Percentiles rank a stretch among this genome's conserved stretches.
Evolutionary conservation across 2,888 invertebrate genomes (phyloP).

Genomic region (Empis livida): DNA sequence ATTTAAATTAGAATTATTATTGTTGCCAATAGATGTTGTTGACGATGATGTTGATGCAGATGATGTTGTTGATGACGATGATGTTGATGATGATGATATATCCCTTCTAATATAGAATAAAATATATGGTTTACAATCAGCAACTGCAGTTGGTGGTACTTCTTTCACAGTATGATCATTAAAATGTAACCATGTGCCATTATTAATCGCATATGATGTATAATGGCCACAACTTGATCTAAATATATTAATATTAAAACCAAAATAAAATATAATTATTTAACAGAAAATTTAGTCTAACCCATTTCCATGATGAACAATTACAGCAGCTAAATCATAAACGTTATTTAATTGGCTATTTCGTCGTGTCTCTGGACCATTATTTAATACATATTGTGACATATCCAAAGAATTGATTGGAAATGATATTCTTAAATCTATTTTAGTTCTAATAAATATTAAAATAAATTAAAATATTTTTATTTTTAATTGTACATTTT

Average conservation of each 20-base stretch:
- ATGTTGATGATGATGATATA: constrained; percentile 4
- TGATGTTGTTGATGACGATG: neutral
- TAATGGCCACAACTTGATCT: constrained; percentile 77
- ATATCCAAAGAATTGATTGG: constrained; percentile 64
- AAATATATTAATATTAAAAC: constrained; percentile 15
- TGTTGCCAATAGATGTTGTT: neutral
- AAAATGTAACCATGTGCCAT: constrained; percentile 73
- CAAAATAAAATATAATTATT: neutral
- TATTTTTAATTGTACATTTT: neutral
- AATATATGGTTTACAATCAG: constrained; percentile 71
- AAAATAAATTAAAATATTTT: neutral
- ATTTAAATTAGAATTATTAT: neutral
- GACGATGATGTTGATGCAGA: neutral
- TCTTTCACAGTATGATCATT: constrained; percentile 69
- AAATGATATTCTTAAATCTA: constrained; percentile 65
- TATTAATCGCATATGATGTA: constrained; percentile 70
- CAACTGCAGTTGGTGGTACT: constrained; percentile 47
- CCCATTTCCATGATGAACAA: constrained; percentile 73
- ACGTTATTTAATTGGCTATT: constrained; percentile 48
- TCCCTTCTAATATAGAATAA: constrained; percentile 70
- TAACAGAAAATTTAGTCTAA: too few species aligned
- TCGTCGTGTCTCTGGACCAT: constrained; percentile 51
- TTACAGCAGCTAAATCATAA: constrained; percentile 68
- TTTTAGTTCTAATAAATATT: constrained; percentile 44
- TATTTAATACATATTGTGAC: constrained; percentile 58